These are phyloP conservation scores for Parapristionchus giblindavisi DNA, from an alignment of 2,888 invertebrate species.

Conservation along the genomic window DNA sequence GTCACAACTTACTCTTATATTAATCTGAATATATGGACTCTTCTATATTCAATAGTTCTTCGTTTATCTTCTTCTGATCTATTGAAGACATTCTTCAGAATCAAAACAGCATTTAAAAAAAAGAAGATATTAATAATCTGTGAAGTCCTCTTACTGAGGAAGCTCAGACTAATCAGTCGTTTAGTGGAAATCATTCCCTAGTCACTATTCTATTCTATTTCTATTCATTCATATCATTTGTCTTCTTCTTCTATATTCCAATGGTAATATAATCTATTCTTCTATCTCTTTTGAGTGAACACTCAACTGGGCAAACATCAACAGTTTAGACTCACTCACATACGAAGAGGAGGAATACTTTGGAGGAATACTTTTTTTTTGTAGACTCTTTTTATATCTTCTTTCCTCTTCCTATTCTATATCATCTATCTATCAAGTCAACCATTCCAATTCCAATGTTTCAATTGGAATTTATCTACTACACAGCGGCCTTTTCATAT, in stretches of 20 bases:
- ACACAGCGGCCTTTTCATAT: background rate
- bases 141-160: background rate
- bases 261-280: too few relatives aligned
- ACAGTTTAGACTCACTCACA: too few relatives aligned
- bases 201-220: background rate
- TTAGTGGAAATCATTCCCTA: background rate
- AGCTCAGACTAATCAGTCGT: too few relatives aligned
- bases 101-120: background rate
- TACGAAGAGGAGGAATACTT: too few relatives aligned
- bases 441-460: background rate
- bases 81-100: too few relatives aligned
- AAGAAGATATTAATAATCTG: background rate
- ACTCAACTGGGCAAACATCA: too few relatives aligned
- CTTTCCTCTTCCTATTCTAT: too few relatives aligned
- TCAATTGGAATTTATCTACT: background rate
- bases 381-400: too few relatives aligned
- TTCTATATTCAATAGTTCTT: too few relatives aligned
- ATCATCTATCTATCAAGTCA: background rate
- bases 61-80: too few relatives aligned
- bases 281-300: too few relatives aligned
- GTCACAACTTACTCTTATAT: background rate
- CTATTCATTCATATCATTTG: background rate
- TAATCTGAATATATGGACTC: background rate
- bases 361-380: too few relatives aligned
- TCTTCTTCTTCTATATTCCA: background rate